Evolutionary conservation across 2,888 invertebrate species (phyloP).

Genomic region (Torymus texanus): DNA sequence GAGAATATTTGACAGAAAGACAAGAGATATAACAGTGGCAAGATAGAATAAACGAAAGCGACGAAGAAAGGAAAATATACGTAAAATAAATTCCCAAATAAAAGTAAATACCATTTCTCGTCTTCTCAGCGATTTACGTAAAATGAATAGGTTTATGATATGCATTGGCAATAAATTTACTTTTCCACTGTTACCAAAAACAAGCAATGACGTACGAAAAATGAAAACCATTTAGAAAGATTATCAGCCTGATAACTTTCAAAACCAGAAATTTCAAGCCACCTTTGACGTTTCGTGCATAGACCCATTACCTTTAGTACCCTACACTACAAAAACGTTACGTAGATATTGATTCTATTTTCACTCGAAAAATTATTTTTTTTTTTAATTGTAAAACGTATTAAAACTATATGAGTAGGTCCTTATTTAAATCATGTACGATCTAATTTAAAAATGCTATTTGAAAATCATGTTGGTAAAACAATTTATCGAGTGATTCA

Average conservation of each 20-base stretch:
- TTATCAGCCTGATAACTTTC: conserved; percentile 7
- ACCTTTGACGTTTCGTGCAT: conserved; percentile 57
- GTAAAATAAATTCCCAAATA: neutral
- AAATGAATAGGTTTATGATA: no score
- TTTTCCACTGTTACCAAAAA: neutral
- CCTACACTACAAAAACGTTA: conserved; percentile 15
- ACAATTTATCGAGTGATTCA: conserved; percentile 34
- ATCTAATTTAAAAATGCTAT: no score
- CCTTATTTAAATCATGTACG: no score
- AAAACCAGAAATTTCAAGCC: conserved; percentile 38
- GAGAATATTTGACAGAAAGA: conserved; percentile 31
- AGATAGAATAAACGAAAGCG: conserved; percentile 18
- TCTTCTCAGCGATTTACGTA: conserved; percentile 6
- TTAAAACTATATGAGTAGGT: no score
- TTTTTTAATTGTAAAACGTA: no score
- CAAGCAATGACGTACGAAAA: conserved; percentile 50
- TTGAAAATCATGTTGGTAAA: neutral
- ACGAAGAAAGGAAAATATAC: conserved; percentile 14
- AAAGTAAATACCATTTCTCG: conserved; percentile 27
- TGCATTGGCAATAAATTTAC: conserved; percentile 2
- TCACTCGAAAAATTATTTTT: conserved; percentile 40
- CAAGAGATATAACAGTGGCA: conserved; percentile 22
- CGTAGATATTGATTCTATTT: conserved; percentile 1
- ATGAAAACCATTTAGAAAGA: conserved; percentile 58
- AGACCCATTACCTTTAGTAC: conserved; percentile 56